phyloP scores from a whole-genome alignment of 2,888 invertebrate species.

The Augiades crinisus region DNA sequence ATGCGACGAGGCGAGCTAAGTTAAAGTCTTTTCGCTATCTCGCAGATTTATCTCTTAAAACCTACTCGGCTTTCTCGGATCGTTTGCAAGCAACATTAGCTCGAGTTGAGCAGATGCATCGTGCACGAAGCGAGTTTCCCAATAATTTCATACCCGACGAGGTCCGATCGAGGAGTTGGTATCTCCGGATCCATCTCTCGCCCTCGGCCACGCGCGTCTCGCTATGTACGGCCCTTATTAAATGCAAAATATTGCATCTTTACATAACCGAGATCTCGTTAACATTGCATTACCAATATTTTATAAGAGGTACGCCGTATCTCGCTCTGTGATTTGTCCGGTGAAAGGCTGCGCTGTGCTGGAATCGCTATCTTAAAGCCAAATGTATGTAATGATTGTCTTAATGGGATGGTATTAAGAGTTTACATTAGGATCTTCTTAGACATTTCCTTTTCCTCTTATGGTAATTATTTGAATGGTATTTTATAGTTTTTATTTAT shows the following conservation, averaged over 20 bases:
- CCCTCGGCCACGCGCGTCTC: constrained; percentile 65
- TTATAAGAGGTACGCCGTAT: constrained; percentile 52
- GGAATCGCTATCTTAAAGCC: neutral
- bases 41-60: constrained; percentile 67
- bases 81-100: constrained; percentile 65
- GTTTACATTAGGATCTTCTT: no score
- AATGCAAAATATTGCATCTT: constrained; percentile 75
- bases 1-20: constrained; percentile 49
- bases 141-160: constrained; percentile 75
- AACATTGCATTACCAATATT: constrained; percentile 70
- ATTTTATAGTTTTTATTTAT: no score
- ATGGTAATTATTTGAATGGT: no score
- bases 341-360: neutral
- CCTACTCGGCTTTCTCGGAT: constrained; percentile 61
- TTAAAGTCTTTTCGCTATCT: constrained; percentile 50
- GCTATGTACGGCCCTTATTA: constrained; percentile 67
- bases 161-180: constrained; percentile 58
- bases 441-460: no score
- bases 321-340: constrained; percentile 42
- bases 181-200: constrained; percentile 66
- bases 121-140: constrained; percentile 74
- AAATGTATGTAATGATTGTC: no score
- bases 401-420: no score
- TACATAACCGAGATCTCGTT: constrained; percentile 71
- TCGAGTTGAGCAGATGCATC: constrained; percentile 65